Evolutionary conservation across 2,113 vertebrate genomes (phyloP), one percentile per base, ranked within the genome.

Genomic region (Phylloscopus whistleri): DNA sequence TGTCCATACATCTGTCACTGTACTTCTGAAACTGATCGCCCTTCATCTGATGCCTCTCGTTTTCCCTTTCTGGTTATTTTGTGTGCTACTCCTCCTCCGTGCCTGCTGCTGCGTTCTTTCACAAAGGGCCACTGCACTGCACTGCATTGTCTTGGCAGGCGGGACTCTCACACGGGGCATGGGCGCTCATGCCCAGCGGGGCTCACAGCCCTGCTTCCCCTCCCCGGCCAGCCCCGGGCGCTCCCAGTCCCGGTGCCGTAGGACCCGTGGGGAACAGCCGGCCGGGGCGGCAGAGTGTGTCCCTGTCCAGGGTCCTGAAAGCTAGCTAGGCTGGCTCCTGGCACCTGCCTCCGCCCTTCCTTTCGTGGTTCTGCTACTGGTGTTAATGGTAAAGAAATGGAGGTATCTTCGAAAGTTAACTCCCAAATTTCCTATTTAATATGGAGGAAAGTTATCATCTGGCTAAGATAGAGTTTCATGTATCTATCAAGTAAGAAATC

Each of bases 221-320:
- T 10, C 0, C 1, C 13, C 26, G 17, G 46, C 31, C 51, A 5
- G 53, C 7, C 11, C 55, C 27, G 17, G 48, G 31, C 44, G 2
- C 35, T 23, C 3, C 20, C 58, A 4, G 58, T 7, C 26, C 14
- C 27, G 8, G 2, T 1, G 18, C 22, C 14, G 18, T 1, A 59
- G 37, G 7, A 9, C 41, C 17, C 6, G 4, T 0, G 43, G 43
- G 31, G 2, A 2, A 0, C n/a, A 4, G 19, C 1, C 15, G 23
- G 35, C 16, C 13, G 27, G 15, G 27, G 33, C 4, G 53, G 12
- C 59, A 0, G 7, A 3, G 21, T 3, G 1, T 14, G 64, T 17
- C 58, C 18, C 62, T 98, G 96, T 98, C 98, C 98, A 97, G 46
- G 97, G 98, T 98, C 3, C 98, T 98, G 98, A 97, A 92, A 41